Evolutionary conservation across 2,797 vertebrate genomes (phyloP), one percentile per base, ranked within the genome.

Genomic region (Zenarchopterus dispar): DNA sequence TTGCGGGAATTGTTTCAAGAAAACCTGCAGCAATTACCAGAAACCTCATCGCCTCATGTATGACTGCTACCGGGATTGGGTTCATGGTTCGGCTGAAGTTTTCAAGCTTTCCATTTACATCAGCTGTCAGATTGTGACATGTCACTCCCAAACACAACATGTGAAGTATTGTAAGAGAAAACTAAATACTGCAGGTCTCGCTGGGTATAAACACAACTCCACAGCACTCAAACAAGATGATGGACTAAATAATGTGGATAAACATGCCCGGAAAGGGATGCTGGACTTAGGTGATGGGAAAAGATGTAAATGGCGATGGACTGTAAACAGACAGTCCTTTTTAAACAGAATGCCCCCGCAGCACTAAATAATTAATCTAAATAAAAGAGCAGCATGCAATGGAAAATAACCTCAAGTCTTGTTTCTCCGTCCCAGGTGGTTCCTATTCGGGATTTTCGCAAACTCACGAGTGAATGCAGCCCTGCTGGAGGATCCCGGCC

Each of bases 371-470:
- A 75, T 71, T 51, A 22, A 82, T 78, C 64, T 56, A 43, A 75
- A 63, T 68, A 52, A 51, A 22, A 44, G 42, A 43, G 65, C 56
- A 80, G 77, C 49, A 39, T 57, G 41, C 43, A 63, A 81, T 13
- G 77, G 79, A 86, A 86, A 85, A 79, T 82, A 5, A 77, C 82
- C 74, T 75, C 56, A 43, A 81, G 82, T 39, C 50, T 51, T 75
- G 66, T 82, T 54, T 71, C 56, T 66, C 46, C 41, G 21, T 75
- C 65, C 76, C 88, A 90, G 88, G 89, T 91, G 91, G 80, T 88
- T 92, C 56, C 60, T 33, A 89, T 92, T 91, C 76, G 58, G 22
- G 62, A 61, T 74, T 65, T n/a, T 61, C 21, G 3, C 60, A 63
- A 44, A 54, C 72, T 59, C 62, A 64, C 41, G 49, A 62, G 56